These are phyloP conservation scores for Hololepta plana DNA, from an alignment of 2,888 invertebrate species.

Conservation along the genomic window DNA sequence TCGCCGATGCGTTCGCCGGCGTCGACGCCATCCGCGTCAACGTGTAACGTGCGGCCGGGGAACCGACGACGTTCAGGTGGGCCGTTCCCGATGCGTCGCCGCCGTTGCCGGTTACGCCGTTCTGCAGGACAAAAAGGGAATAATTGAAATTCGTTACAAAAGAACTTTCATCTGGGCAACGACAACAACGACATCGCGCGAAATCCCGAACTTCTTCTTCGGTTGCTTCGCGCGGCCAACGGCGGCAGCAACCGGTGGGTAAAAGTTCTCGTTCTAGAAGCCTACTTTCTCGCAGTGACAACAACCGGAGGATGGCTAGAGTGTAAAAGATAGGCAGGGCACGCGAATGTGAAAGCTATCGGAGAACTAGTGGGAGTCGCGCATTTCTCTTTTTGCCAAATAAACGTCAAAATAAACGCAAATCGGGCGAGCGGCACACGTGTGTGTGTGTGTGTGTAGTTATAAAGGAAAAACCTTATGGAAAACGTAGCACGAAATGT, in stretches of 20 bases:
- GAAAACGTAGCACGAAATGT: no score
- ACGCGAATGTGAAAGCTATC: constrained; percentile 18
- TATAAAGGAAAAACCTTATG: no score
- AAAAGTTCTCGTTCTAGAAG: constrained; percentile 27
- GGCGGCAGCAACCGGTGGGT: constrained; percentile 15
- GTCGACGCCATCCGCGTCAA: constrained; percentile 27
- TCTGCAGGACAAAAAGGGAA: no score
- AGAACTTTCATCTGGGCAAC: no score
- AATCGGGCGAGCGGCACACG: no score
- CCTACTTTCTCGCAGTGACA: constrained; percentile 27
- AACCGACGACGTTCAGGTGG: constrained; percentile 18
- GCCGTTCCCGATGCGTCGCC: constrained; percentile 14
- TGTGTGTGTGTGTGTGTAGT: no score
- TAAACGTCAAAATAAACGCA: constrained; percentile 9
- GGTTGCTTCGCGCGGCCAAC: neutral
- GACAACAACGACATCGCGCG: constrained; percentile 1
- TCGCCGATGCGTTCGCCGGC: constrained; percentile 18
- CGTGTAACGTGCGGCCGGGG: constrained; percentile 20
- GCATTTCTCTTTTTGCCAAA: constrained; percentile 19
- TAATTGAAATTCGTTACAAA: constrained; percentile 3
- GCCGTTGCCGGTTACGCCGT: constrained; percentile 13
- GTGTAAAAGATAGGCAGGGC: constrained; percentile 7
- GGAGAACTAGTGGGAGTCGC: constrained; percentile 17
- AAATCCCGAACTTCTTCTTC: no score
- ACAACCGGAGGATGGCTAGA: constrained; percentile 15